Evolutionary conservation across 2,113 vertebrate species (phyloP).

Genomic region (Sisor rabdophorus): DNA sequence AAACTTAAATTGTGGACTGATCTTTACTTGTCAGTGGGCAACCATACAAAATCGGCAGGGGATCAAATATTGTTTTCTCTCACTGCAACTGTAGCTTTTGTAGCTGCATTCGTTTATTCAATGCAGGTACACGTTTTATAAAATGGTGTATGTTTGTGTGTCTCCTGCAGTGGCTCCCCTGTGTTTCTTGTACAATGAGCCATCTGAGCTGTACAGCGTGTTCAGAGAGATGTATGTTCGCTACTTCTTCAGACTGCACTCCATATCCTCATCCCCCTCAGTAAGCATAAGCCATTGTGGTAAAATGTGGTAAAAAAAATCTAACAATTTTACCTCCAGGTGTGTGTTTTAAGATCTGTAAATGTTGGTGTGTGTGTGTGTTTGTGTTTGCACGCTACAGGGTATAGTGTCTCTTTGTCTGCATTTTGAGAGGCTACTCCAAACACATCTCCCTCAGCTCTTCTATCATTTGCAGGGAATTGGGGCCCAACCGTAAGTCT

Average conservation of each 20-base stretch:
- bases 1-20: too few species aligned
- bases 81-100: neutral
- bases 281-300: constrained; percentile 70
- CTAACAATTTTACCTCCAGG: constrained; percentile 5
- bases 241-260: constrained; percentile 97
- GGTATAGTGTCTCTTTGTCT: constrained; percentile 93
- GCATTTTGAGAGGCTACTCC: constrained; percentile 93
- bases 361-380: constrained; percentile 30
- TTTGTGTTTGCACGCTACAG: constrained; percentile 58
- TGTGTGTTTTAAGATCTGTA: constrained; percentile 3
- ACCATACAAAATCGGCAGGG: too few species aligned
- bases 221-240: constrained; percentile 97
- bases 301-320: neutral
- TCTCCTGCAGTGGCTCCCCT: constrained; percentile 85
- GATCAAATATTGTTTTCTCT: too few species aligned
- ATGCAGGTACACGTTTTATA: neutral
- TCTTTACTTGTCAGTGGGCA: too few species aligned
- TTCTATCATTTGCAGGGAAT: constrained; percentile 95
- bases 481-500: constrained; percentile 93
- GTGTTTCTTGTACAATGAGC: constrained; percentile 96
- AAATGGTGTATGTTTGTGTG: constrained; percentile 44
- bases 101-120: neutral
- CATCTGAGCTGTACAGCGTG: constrained; percentile 89
- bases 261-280: constrained; percentile 91
- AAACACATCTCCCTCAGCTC: constrained; percentile 91